These are phyloP conservation scores for Sesamia nonagrioides DNA, from an alignment of 1,140 invertebrate species.

Conservation along the genomic window DNA sequence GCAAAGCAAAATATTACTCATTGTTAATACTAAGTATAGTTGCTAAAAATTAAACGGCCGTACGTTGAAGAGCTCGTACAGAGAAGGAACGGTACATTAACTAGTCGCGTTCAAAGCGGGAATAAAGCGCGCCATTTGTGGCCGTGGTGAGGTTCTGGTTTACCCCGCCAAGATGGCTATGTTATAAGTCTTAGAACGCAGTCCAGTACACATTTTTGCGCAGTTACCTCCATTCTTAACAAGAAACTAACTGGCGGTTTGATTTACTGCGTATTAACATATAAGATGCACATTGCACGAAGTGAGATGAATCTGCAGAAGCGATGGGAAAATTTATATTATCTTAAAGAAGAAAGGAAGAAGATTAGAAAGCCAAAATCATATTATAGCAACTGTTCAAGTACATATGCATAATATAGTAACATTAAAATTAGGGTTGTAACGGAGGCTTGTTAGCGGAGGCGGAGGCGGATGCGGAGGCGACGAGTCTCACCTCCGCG, in stretches of 20 bases:
- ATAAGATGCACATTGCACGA: neutral
- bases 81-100: constrained; percentile 59
- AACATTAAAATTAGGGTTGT: too few relatives aligned
- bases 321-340: neutral
- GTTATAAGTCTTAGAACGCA: constrained; percentile 44
- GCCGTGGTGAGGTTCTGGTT: constrained; percentile 60
- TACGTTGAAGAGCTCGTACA: constrained; percentile 47
- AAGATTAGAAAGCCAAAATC: neutral
- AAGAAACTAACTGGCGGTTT: constrained; percentile 40
- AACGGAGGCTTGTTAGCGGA: too few relatives aligned
- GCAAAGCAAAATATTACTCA: constrained; percentile 49
- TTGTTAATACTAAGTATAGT: constrained; percentile 38
- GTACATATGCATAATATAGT: neutral
- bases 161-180: constrained; percentile 51
- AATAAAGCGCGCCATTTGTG: constrained; percentile 69
- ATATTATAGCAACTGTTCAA: neutral
- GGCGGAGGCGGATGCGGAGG: too few relatives aligned
- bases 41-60: constrained; percentile 51
- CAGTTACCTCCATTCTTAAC: constrained; percentile 25
- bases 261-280: constrained; percentile 27
- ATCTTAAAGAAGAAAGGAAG: too few relatives aligned
- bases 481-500: too few relatives aligned
- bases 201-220: constrained; percentile 26
- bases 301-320: constrained; percentile 2
- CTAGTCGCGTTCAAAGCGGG: constrained; percentile 64